Percentiles rank a stretch among this genome's conserved stretches.
Conservation (phyloP, 2,113 vertebrate species). For the Misgurnus mizolepis region DNA sequence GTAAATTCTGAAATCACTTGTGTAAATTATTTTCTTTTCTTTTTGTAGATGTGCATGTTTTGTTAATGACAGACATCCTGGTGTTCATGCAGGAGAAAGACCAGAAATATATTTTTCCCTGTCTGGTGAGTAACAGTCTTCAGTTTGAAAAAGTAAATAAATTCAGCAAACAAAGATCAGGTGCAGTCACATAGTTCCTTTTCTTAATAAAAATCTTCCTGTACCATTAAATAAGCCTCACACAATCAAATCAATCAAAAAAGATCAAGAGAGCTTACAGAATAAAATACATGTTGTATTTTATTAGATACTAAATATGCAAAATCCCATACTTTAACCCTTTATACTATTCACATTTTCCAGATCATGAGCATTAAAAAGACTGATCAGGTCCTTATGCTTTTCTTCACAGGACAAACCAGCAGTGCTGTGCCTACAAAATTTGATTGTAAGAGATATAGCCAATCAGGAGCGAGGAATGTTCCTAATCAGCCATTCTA, state of each 20-base stretch:
- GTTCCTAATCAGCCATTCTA: slow-evolving; percentile 86
- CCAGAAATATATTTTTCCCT: slow-evolving; percentile 88
- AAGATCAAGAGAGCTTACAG: too few species aligned
- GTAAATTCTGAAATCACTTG: too few species aligned
- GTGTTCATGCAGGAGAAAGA: slow-evolving; percentile 96
- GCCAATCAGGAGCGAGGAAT: slow-evolving; percentile 96
- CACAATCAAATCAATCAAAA: too few species aligned
- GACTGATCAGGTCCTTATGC: not conserved
- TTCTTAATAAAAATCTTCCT: too few species aligned
- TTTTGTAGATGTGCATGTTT: slow-evolving; percentile 83
- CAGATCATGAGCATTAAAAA: not conserved
- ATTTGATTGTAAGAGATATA: slow-evolving; percentile 90
- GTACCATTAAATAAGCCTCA: too few species aligned
- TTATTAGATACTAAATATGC: too few species aligned
- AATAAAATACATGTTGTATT: too few species aligned
- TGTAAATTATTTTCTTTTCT: slow-evolving; percentile 14
- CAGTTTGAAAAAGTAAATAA: too few species aligned
- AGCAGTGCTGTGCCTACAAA: slow-evolving; percentile 84
- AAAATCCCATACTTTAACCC: too few species aligned
- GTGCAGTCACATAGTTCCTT: too few species aligned
- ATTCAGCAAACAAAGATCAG: too few species aligned
- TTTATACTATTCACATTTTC: too few species aligned
- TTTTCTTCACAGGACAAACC: slow-evolving; percentile 82
- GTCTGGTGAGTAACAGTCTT: slow-evolving; percentile 77
- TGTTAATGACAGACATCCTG: slow-evolving; percentile 91